These are phyloP conservation scores for Caenorhabditis drosophilae DNA, from an alignment of 2,888 invertebrate genomes.

Conservation along the genomic window DNA sequence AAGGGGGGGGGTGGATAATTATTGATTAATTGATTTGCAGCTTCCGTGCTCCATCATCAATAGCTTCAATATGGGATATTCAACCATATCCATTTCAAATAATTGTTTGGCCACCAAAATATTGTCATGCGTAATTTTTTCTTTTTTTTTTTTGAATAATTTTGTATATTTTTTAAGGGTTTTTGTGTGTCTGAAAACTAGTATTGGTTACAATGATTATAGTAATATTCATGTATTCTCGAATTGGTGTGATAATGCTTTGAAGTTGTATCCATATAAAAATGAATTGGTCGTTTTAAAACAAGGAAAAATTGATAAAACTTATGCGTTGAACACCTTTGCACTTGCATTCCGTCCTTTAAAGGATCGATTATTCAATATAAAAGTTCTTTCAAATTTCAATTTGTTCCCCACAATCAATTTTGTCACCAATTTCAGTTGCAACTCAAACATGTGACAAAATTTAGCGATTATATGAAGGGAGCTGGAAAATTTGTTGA, in stretches of 20 bases:
- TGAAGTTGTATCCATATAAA: too few species aligned
- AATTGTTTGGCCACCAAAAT: not conserved
- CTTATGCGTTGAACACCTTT: too few species aligned
- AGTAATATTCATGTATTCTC: too few species aligned
- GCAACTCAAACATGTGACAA: not conserved
- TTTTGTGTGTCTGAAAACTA: too few species aligned
- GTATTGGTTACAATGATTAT: too few species aligned
- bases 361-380: too few species aligned
- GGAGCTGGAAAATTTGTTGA: not conserved
- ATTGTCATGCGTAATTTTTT: not conserved
- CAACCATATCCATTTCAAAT: not conserved
- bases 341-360: too few species aligned
- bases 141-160: not conserved
- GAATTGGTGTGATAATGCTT: too few species aligned
- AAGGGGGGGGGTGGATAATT: not conserved
- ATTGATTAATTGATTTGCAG: not conserved
- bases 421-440: not conserved
- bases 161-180: too few species aligned
- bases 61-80: not conserved
- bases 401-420: not conserved
- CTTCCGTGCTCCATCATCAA: not conserved
- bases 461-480: not conserved
- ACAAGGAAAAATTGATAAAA: too few species aligned
- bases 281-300: too few species aligned
- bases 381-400: too few species aligned